These are phyloP conservation scores for Congeria kusceri DNA, from an alignment of 2,888 invertebrate genomes.

Conservation along the genomic window DNA sequence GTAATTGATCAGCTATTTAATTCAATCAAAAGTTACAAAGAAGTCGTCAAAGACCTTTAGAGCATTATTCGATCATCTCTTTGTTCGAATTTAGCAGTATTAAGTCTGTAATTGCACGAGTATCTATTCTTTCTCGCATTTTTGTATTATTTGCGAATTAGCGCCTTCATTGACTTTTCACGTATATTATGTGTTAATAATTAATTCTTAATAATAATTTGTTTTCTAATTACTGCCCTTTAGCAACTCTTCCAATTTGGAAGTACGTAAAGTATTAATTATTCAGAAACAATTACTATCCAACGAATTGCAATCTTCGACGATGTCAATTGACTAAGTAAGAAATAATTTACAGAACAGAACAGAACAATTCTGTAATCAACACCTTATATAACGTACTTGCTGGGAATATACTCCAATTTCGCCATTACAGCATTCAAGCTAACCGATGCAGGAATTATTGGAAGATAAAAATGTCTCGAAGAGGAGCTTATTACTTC, in stretches of 20 bases:
- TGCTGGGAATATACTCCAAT: not conserved
- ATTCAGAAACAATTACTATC: slow-evolving; percentile 3
- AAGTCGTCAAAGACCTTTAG: slow-evolving; percentile 13
- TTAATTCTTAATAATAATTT: slow-evolving; percentile 21
- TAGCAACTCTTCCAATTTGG: not conserved
- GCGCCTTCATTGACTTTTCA: slow-evolving; percentile 20
- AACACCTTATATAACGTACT: not conserved
- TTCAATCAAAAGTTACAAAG: slow-evolving; percentile 33
- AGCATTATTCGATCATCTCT: slow-evolving; percentile 1
- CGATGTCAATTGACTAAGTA: slow-evolving; percentile 1
- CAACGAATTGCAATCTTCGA: too few relatives aligned
- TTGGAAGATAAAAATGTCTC: too few relatives aligned
- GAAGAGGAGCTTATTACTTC: too few relatives aligned
- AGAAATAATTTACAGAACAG: not conserved
- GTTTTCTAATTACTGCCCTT: not conserved
- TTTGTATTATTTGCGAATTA: slow-evolving; percentile 17
- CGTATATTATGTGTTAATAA: slow-evolving; percentile 27
- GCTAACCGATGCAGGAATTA: too few relatives aligned
- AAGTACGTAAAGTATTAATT: not conserved
- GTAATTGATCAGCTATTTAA: slow-evolving; percentile 58
- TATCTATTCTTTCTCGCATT: slow-evolving; percentile 6
- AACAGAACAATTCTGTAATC: not conserved
- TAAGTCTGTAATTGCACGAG: slow-evolving; percentile 21
- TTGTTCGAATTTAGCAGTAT: slow-evolving; percentile 22
- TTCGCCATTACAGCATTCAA: too few relatives aligned